Percentiles rank a stretch among this genome's conserved stretches.
These are phyloP conservation scores for Oreochromis mossambicus DNA, from an alignment of 2,797 vertebrate species.

Conservation along the genomic window DNA sequence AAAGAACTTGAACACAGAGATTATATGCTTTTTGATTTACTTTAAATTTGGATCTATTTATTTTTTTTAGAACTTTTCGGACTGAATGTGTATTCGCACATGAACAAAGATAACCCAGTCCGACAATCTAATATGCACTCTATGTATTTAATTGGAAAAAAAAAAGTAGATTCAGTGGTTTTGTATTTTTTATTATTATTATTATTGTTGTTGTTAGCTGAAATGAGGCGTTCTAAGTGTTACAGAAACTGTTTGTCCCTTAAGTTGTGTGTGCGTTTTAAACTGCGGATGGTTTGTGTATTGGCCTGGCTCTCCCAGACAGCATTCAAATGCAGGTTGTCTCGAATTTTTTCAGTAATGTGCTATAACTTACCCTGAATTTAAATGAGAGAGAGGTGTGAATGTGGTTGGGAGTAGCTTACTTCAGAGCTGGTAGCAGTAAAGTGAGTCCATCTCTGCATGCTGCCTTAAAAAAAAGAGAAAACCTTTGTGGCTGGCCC, in stretches of 20 bases:
- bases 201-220: background rate
- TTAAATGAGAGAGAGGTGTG: conserved; percentile 79
- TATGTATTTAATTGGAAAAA: background rate
- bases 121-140: background rate
- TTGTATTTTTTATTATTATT: background rate
- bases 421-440: conserved; percentile 60
- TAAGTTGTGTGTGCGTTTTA: conserved; percentile 19
- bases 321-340: conserved; percentile 76
- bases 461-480: conserved; percentile 33
- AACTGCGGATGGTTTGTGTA: conserved; percentile 69
- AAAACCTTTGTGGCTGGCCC: conserved; percentile 64
- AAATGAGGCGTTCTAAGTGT: background rate
- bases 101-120: background rate
- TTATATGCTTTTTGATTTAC: background rate
- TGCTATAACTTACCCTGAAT: conserved; percentile 75
- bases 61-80: background rate
- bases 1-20: conserved; percentile 1
- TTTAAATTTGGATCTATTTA: background rate
- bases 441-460: conserved; percentile 59
- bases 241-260: conserved; percentile 14
- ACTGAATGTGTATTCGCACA: background rate
- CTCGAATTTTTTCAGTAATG: conserved; percentile 70
- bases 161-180: background rate
- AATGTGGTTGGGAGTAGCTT: conserved; percentile 73
- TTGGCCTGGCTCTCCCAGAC: conserved; percentile 74